These are phyloP conservation scores for Orchesellides sinensis DNA, from an alignment of 2,888 invertebrate species.

Conservation along the genomic window DNA sequence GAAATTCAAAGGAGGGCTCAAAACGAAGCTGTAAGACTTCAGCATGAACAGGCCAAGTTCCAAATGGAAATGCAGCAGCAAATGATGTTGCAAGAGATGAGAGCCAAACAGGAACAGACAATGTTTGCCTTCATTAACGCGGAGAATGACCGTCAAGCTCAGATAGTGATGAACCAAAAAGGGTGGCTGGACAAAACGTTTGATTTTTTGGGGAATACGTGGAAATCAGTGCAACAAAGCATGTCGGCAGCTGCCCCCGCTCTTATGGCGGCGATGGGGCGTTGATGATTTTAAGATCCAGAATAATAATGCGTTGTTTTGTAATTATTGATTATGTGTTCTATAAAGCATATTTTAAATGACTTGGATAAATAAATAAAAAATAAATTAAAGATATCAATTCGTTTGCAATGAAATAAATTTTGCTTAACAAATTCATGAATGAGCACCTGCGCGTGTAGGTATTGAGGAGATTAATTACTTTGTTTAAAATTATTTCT, in stretches of 20 bases:
- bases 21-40: neutral
- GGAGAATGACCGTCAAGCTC: constrained; percentile 12
- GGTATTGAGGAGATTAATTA: too few relatives aligned
- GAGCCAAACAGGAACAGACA: neutral
- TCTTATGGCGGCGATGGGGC: neutral
- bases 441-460: too few relatives aligned
- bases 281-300: too few relatives aligned
- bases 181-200: constrained; percentile 10
- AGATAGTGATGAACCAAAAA: neutral
- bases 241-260: constrained; percentile 39
- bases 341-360: too few relatives aligned
- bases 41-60: neutral
- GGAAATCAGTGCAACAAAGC: neutral
- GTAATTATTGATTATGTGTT: too few relatives aligned
- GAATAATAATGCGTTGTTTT: too few relatives aligned
- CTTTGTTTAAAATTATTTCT: too few relatives aligned
- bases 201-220: neutral
- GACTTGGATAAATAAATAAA: too few relatives aligned
- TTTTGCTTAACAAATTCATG: too few relatives aligned
- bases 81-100: neutral
- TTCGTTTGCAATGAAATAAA: too few relatives aligned
- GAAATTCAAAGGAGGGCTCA: constrained; percentile 1
- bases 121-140: constrained; percentile 7
- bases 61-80: constrained; percentile 19
- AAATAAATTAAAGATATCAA: too few relatives aligned